phyloP scores from a whole-genome alignment of 2,888 invertebrate genomes.

The Hoplodrina blanda region DNA sequence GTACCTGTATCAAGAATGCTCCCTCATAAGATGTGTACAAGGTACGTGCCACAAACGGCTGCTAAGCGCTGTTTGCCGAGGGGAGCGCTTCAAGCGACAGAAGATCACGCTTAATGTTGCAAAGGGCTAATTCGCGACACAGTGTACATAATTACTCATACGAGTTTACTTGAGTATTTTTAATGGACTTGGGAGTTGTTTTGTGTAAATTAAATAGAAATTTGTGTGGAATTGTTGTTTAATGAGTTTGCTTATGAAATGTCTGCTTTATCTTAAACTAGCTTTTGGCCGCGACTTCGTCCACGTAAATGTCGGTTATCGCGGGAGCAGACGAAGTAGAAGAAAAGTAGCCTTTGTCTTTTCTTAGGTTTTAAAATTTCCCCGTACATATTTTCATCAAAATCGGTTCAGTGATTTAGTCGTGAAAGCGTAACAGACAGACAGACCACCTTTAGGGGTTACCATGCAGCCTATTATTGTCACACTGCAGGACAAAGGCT shows the following conservation, averaged over 20 bases:
- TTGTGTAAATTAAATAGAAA: conserved; percentile 33
- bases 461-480: no score
- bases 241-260: conserved; percentile 4
- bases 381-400: no score
- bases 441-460: no score
- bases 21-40: conserved; percentile 57
- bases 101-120: conserved; percentile 68
- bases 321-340: no score
- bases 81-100: conserved; percentile 68
- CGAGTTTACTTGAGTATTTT: conserved; percentile 64
- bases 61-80: conserved; percentile 66
- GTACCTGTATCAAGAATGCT: conserved; percentile 44
- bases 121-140: conserved; percentile 68
- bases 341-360: no score
- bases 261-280: not conserved
- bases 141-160: conserved; percentile 67
- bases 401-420: no score
- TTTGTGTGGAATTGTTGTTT: conserved; percentile 15
- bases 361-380: no score
- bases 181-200: conserved; percentile 55
- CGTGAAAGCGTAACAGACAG: no score
- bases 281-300: no score
- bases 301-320: no score
- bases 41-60: conserved; percentile 64
- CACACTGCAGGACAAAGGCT: no score